Evolutionary conservation across 2,797 vertebrate species (phyloP), one percentile per base, ranked within the genome.

Genomic region (Lepus townsendii): DNA sequence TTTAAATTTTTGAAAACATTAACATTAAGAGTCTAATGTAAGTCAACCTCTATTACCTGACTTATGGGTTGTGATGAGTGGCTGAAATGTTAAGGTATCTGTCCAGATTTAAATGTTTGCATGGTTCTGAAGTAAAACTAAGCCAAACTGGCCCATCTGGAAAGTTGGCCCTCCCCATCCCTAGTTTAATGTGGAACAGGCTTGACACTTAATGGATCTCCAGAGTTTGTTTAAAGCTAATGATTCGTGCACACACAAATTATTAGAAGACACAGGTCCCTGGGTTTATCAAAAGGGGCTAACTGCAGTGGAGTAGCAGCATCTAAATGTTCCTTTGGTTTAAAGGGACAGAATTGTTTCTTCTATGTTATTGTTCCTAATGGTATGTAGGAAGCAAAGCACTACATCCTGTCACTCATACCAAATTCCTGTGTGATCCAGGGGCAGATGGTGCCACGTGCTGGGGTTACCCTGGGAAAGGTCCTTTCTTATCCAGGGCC

Each of bases 381-480:
- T 17, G 52, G 16, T 30, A 12, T 50, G 19, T 35, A 24, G 60
- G 86, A 83, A 86, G 76, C 82, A 83, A 22, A 69, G n/a, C 77
- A 9, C 26, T 30, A 0, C 7, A 7, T 50, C 50, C 32, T 32
- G n/a, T 47, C 42, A 4, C 60, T 84, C 47, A n/a, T 1, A 13
- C 7, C 30, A 0, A 71, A 12, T 71, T 60, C 68, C 77, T 7
- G 1, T 0, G 0, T 60, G 93, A 19, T 52, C 27, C 35, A 62
- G 57, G 52, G 30, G 26, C 77, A 32, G 89, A 26, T 12, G 63
- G 17, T 38, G 52, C 27, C 32, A 12, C 2, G 11, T 19, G 1
- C 0, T 16, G 19, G 24, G 30, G 30, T 79, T 69, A 1, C 38
- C 1, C 22, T 63, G 38, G 57, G 72, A 20, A 68, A 69, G 52